Evolutionary conservation across 1,140 invertebrate species (phyloP).

Genomic region (Acromyrmex charruanus): DNA sequence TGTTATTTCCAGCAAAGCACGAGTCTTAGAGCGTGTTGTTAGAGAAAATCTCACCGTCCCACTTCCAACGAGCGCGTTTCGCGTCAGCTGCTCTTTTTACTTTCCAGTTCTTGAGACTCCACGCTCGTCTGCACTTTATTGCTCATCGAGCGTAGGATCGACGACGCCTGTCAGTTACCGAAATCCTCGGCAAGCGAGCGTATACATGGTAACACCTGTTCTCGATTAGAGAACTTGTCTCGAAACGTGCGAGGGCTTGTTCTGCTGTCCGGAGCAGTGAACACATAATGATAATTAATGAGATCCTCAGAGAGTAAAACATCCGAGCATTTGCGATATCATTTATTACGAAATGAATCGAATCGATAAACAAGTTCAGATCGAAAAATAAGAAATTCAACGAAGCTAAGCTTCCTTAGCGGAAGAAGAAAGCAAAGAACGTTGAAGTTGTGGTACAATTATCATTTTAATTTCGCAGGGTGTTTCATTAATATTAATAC

Average conservation of each 20-base stretch:
- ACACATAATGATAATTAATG: constrained; percentile 47
- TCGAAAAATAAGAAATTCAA: neutral
- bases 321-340: neutral
- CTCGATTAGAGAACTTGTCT: constrained; percentile 28
- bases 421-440: neutral
- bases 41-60: constrained; percentile 40
- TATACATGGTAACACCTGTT: constrained; percentile 37
- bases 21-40: constrained; percentile 49
- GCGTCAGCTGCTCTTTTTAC: constrained; percentile 47
- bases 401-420: neutral
- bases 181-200: neutral
- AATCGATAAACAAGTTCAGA: neutral
- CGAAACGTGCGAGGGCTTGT: neutral
- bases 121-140: neutral
- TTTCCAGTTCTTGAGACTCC: constrained; percentile 5
- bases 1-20: constrained; percentile 60
- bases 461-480: constrained; percentile 43
- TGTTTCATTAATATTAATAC: constrained; percentile 65
- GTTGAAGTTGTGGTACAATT: constrained; percentile 16
- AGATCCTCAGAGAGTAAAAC: neutral
- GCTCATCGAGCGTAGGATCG: neutral
- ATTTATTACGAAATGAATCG: constrained; percentile 1
- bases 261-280: neutral
- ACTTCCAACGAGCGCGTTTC: constrained; percentile 25
- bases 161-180: constrained; percentile 1